Evolutionary conservation across 37 sponge, comb jelly and placozoan genomes (phyloP), one percentile per base, ranked within the genome.

Genomic region (Petrosia ficiformis): DNA sequence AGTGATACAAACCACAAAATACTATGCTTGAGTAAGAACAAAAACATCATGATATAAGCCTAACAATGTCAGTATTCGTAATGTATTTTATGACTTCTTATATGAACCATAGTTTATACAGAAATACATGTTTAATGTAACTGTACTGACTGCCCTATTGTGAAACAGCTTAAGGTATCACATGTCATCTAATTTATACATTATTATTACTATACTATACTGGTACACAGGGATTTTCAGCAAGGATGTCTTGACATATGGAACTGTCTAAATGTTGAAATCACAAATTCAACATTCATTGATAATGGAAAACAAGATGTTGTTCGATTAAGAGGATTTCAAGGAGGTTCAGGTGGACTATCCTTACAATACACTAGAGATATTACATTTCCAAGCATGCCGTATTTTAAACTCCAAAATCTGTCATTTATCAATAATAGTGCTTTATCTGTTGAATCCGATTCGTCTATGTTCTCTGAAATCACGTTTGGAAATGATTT

Each of bases 271-370:
- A 67, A 60, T 1, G 70, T 80, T 21, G 22, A 70, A 4, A 42
- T 86, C 10, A 30, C 35, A 4, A 38, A 58, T 8, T 39, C 69
- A 28, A 38, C 61, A 22, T 80, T 86, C 81, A 36, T 37, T 31
- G 38, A 75, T 63, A 80, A 75, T 44, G 65, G 68, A 4, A 26
- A 52, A n/a, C 5, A 22, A 0, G 30, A 16, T 1, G 31, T 70
- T 2, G 1, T 32, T 44, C 80, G 75, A 28, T 6, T 52, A 11
- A 24, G 68, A 25, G 24, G 29, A 3, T 75, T 65, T 54, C 54
- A 75, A 35, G 81, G 86, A 39, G 76, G 80, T 40, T 57, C 86
- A 2, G 80, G 72, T 16, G 86, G 76, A 3, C 65, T 80, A 6
- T 86, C 86, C 5, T 24, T 61, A 24, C 22, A n/a, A 5, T 61